A percentile compares a stretch with the other conserved stretches of the same genome.
Evolutionary conservation across 2,888 invertebrate genomes (phyloP).

Genomic region (Digitonthophagus gazella): DNA sequence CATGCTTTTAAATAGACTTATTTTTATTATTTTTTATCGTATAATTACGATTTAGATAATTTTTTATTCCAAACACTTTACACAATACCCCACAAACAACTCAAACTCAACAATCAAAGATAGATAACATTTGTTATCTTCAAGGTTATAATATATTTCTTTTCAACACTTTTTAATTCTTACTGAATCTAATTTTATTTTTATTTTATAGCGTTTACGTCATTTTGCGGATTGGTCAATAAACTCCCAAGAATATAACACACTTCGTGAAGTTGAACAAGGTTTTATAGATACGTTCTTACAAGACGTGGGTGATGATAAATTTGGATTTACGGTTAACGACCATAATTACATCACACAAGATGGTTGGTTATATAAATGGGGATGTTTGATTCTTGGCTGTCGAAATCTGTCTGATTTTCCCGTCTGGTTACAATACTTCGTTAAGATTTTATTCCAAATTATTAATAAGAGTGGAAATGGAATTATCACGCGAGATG

Average conservation of each 20-base stretch:
- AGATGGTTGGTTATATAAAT: constrained; percentile 70
- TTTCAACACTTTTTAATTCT: background rate
- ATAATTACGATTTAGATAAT: no score
- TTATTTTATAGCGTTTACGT: constrained; percentile 56
- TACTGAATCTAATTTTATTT: background rate
- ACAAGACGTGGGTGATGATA: constrained; percentile 55
- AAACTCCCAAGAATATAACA: constrained; percentile 71
- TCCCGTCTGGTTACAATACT: constrained; percentile 72
- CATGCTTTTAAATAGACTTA: background rate
- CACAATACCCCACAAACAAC: no score
- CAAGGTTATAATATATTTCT: background rate
- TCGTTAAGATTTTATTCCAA: constrained; percentile 69
- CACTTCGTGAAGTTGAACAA: constrained; percentile 67
- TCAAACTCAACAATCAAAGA: no score
- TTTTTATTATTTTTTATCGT: background rate
- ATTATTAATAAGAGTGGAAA: constrained; percentile 66
- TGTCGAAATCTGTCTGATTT: constrained; percentile 60
- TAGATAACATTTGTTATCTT: background rate
- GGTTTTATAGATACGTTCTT: constrained; percentile 71
- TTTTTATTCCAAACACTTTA: no score
- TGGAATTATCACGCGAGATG: constrained; percentile 65
- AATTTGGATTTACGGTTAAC: constrained; percentile 51
- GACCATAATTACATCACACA: constrained; percentile 56
- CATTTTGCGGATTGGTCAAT: constrained; percentile 76
- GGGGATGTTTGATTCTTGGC: constrained; percentile 59